Evolutionary conservation across 2,888 invertebrate species (phyloP).

Genomic region (Acronicta leporina): DNA sequence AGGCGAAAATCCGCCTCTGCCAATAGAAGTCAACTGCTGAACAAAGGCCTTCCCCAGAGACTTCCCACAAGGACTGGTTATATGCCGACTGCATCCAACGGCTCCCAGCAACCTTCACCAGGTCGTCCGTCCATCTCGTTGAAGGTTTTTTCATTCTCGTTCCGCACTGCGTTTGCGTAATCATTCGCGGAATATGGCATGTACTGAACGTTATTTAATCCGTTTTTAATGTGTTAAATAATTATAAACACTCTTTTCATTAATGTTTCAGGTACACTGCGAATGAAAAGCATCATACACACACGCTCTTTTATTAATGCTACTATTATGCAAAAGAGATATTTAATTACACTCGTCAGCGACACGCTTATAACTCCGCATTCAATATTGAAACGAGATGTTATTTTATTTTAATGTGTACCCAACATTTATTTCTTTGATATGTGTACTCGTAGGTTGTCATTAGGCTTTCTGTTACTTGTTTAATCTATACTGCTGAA

Average conservation of each 20-base stretch:
- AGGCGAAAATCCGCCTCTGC: too few species aligned
- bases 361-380: conserved; percentile 12
- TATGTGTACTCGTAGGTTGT: neutral
- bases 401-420: conserved; percentile 12
- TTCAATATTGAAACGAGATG: conserved; percentile 20
- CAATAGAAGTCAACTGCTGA: too few species aligned
- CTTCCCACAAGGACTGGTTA: too few species aligned
- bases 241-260: conserved; percentile 7
- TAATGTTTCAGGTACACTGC: conserved; percentile 16
- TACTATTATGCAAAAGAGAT: conserved; percentile 40
- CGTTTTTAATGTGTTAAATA: conserved; percentile 25
- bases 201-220: neutral
- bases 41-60: too few species aligned
- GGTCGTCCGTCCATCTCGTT: too few species aligned
- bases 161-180: too few species aligned
- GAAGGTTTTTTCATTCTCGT: too few species aligned
- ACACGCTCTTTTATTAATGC: conserved; percentile 33
- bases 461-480: too few species aligned
- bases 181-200: too few species aligned
- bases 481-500: too few species aligned
- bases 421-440: neutral
- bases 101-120: too few species aligned
- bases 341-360: conserved; percentile 39
- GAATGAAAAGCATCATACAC: conserved; percentile 38
- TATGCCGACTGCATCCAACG: too few species aligned